phyloP scores from a whole-genome alignment of 35 echinoderm and acorn worm genomes.

The Antedon bifida region DNA sequence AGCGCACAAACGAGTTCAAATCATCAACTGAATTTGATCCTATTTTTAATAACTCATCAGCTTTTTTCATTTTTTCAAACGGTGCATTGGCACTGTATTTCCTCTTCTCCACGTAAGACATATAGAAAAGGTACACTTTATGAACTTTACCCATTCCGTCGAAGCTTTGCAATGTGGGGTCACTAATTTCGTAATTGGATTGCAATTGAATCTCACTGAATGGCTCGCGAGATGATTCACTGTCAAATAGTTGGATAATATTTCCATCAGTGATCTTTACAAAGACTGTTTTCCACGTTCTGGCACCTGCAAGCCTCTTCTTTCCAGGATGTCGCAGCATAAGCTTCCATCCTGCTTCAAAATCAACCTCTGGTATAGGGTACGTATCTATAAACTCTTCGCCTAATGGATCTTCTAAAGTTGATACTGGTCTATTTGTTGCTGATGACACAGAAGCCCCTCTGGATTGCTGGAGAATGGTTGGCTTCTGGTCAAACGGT shows the following conservation, averaged over 20 bases:
- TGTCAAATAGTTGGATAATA: constrained; percentile 51
- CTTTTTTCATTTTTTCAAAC: constrained; percentile 28
- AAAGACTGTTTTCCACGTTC: constrained; percentile 73
- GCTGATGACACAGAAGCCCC: constrained; percentile 25
- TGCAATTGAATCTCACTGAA: constrained; percentile 86
- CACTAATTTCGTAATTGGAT: constrained; percentile 66
- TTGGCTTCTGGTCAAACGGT: not conserved
- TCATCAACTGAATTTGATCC: constrained; percentile 45
- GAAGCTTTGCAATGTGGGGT: constrained; percentile 42
- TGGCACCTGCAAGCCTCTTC: constrained; percentile 71
- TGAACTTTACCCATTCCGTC: constrained; percentile 78
- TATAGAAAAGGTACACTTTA: constrained; percentile 76
- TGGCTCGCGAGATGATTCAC: constrained; percentile 33
- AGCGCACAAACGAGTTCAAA: constrained; percentile 47
- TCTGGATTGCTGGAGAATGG: constrained; percentile 1
- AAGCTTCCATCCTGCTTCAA: constrained; percentile 58
- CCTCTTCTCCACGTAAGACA: constrained; percentile 74
- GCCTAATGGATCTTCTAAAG: not conserved
- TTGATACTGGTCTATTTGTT: constrained; percentile 15
- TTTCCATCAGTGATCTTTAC: constrained; percentile 67
- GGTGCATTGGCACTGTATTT: constrained; percentile 19
- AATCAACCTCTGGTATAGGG: constrained; percentile 32
- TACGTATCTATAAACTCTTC: constrained; percentile 56
- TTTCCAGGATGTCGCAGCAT: constrained; percentile 78
- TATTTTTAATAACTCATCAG: constrained; percentile 64